Evolutionary conservation across 2,888 invertebrate species (phyloP).

Genomic region (Eupithecia tripunctaria): DNA sequence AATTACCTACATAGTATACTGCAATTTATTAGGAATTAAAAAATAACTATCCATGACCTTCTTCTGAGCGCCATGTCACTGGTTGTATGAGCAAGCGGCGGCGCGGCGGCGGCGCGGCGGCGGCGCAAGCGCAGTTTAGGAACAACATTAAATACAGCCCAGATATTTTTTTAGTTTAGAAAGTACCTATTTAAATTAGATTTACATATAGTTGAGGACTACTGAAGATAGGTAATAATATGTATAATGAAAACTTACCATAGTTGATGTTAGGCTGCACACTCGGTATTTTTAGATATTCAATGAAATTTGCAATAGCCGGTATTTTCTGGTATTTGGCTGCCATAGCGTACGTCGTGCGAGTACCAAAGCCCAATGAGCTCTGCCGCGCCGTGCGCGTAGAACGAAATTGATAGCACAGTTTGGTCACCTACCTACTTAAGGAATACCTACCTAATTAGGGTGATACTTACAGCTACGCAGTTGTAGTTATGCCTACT

Average conservation of each 20-base stretch:
- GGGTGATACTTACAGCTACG: no score
- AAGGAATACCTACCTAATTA: background rate
- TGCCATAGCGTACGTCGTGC: constrained; percentile 58
- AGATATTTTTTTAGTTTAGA: background rate
- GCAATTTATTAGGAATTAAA: background rate
- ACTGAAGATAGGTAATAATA: background rate
- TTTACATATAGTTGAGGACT: background rate
- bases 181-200: background rate
- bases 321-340: constrained; percentile 67
- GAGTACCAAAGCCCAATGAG: constrained; percentile 37
- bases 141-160: background rate
- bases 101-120: no score
- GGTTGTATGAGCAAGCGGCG: background rate
- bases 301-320: constrained; percentile 88
- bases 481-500: background rate
- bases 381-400: constrained; percentile 18
- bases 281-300: constrained; percentile 89
- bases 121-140: background rate
- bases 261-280: constrained; percentile 91
- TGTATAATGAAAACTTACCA: constrained; percentile 75
- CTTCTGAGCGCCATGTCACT: background rate
- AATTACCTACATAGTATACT: no score
- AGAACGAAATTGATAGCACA: constrained; percentile 21
- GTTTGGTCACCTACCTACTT: background rate
- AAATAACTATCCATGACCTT: background rate